Percentiles rank a stretch among this genome's conserved stretches.
These are phyloP conservation scores for Erinaceus europaeus DNA, from an alignment of 2,113 vertebrate species.

Conservation along the genomic window DNA sequence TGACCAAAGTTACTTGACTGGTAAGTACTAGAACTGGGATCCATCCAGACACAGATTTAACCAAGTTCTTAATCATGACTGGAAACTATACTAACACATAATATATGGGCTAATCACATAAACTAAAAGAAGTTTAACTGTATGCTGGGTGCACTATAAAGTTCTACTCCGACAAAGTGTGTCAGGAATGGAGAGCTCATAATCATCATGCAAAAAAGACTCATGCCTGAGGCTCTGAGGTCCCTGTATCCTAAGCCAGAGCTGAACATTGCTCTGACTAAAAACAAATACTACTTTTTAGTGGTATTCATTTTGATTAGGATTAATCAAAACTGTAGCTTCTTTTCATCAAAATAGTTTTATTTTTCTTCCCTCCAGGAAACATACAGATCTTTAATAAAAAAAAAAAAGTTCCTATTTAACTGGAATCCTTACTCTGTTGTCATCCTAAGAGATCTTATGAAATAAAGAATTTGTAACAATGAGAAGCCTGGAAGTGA, in stretches of 20 bases:
- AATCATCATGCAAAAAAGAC: no score
- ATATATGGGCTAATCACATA: neutral
- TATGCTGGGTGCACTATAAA: no score
- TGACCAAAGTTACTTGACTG: neutral
- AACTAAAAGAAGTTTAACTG: neutral
- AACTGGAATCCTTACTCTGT: neutral
- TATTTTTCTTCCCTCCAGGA: neutral
- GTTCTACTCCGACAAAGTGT: no score
- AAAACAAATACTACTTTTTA: neutral
- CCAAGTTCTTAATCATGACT: slow-evolving; percentile 61
- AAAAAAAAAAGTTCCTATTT: no score
- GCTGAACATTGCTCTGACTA: no score
- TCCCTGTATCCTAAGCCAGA: no score
- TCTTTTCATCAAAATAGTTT: slow-evolving; percentile 45
- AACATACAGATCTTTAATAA: no score
- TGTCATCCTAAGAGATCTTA: neutral
- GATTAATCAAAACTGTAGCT: neutral
- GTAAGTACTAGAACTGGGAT: slow-evolving; percentile 10
- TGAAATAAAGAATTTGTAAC: no score
- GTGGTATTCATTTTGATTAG: neutral
- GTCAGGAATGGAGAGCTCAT: no score
- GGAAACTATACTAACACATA: neutral
- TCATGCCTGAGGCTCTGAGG: no score
- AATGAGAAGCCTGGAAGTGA: no score
- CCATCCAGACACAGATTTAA: slow-evolving; percentile 74